phyloP scores from a whole-genome alignment of 2,113 vertebrate species.

The Eurypyga helias region DNA sequence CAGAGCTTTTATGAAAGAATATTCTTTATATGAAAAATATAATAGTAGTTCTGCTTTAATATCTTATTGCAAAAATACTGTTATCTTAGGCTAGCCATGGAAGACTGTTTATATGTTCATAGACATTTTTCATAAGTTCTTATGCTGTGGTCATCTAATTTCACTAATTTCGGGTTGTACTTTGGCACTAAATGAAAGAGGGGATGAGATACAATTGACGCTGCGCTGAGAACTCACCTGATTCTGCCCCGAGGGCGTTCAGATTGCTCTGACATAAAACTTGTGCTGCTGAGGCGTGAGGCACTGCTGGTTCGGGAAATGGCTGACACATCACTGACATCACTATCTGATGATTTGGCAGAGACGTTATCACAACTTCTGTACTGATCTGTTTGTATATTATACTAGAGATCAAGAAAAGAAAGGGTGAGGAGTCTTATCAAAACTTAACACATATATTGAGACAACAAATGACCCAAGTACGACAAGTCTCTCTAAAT shows the following conservation, averaged over 20 bases:
- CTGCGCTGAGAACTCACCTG: constrained; percentile 83
- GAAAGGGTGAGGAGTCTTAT: constrained; percentile 66
- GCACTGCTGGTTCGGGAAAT: constrained; percentile 96
- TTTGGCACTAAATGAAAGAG: not conserved
- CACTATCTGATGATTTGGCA: constrained; percentile 96
- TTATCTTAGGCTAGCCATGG: not conserved
- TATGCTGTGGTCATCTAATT: not conserved
- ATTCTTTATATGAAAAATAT: not conserved
- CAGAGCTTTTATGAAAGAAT: not conserved
- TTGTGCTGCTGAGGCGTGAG: constrained; percentile 98
- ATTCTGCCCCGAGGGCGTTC: constrained; percentile 91
- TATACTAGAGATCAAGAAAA: constrained; percentile 83
- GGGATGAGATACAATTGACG: not conserved
- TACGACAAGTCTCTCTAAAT: not conserved
- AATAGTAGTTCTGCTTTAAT: not conserved
- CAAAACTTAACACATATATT: not conserved
- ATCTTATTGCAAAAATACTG: not conserved
- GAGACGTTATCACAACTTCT: constrained; percentile 96
- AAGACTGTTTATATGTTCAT: not conserved
- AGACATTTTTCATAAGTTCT: not conserved
- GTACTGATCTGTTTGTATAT: constrained; percentile 91
- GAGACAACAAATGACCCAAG: not conserved
- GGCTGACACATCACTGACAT: constrained; percentile 94
- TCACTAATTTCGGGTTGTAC: not conserved
- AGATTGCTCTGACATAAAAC: constrained; percentile 98